Base-by-base conservation (phyloP, 2,797 vertebrate species). In the Triplophysa bombifrons region DNA sequence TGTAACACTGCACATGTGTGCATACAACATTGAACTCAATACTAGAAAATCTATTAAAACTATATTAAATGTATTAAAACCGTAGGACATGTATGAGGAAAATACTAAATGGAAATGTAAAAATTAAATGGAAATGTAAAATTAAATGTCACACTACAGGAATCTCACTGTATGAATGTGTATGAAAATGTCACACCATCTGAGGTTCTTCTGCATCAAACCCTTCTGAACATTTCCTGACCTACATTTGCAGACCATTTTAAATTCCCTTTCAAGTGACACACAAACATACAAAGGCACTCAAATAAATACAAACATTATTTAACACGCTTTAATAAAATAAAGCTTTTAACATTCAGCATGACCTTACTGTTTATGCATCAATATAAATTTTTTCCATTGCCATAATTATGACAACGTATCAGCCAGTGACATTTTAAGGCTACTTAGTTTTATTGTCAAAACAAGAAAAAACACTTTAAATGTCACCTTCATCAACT, bases 401-500 rank as follows among this genome's bases (percentile, higher is more conserved):
- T 6, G 30, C 25, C 20, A 41, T 3, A 11, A 19, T 3, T 19
- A 55, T 65, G 30, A 56, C 50, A n/a, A 41, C 30, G 16, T 16
- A 68, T 69, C 53, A 46, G 51, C 38, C 65, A 58, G 50, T 50
- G 41, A 69, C 69, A 50, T 77, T 69, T 58, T 25, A 58, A 46
- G 44, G 65, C 51, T 50, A 25, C 55, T 48, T 72, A 58, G 58
- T 1, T 60, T 41, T 20, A 51, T 44, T 20, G 11, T 30, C 22
- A 72, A 77, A 82, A 60, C 46, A 58, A 38, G n/a, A 77, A 77
- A 46, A 58, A 76, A 68, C 22, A 20, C 17, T 55, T 55, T 44
- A 67, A 67, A 67, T 53, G 27, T 56, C 63, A 46, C 30, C 17
- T 63, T 67, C 53, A 58, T 69, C 66, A 65, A 51, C n/a, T 20